Evolutionary conservation across 2,888 invertebrate genomes (phyloP), one percentile per base, ranked within the genome.

Genomic region (Tupiocoris notatus): DNA sequence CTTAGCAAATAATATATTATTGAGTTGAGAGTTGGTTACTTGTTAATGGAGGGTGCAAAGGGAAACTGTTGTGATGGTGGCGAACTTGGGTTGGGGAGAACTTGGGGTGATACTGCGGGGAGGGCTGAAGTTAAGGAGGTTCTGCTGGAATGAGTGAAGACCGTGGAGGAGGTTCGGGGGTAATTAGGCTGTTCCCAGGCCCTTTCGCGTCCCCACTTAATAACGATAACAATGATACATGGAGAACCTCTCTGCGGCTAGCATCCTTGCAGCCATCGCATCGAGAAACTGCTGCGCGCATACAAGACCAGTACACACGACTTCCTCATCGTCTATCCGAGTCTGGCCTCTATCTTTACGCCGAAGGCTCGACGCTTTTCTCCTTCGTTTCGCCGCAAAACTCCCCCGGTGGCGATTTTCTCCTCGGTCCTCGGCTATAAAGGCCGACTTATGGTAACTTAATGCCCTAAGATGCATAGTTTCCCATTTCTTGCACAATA

Each of bases 201-300:
- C 65, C 66, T 65, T 24, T 65, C 75, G 58, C 75, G 75, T 75
- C 75, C 75, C 75, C 75, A 75, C 75, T 75, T 75, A 75, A 75
- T 75, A 75, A 75, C 75, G 75, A 75, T 75, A 75, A 75, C 75
- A 75, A 75, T 75, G 75, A 75, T 75, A 75, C 75, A 75, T 75
- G 66, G 66, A 66, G 62, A 24, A 24, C 63, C 21, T 16, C 20
- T 21, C 63, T 6, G 18, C 7, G 18, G 20, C 63, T 63, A 16
- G 20, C n/a, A n/a, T n/a, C n/a, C n/a, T n/a, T n/a, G n/a, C n/a
- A n/a, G n/a, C n/a, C n/a, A n/a, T n/a, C n/a, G n/a, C n/a, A n/a
- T n/a, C n/a, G n/a, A n/a, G n/a, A n/a, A n/a, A n/a, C n/a, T n/a
- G n/a, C n/a, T n/a, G n/a, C 3, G 39, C 39, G 39, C 39, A 39